These are phyloP conservation scores for Ctenopoma multispine DNA, from an alignment of 2,797 vertebrate genomes.

Conservation along the genomic window DNA sequence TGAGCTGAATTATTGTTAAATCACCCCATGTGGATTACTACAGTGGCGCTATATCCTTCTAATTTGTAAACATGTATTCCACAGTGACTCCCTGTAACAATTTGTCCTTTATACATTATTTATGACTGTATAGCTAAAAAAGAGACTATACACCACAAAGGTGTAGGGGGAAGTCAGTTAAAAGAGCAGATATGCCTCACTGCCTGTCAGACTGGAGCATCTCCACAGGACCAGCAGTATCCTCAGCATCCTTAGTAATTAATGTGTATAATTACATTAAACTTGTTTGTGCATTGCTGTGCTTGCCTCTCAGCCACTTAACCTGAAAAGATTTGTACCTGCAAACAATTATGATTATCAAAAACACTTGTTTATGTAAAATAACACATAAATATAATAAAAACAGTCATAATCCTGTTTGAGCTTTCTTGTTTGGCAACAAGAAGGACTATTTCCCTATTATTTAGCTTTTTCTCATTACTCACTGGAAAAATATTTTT, in stretches of 20 bases:
- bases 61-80: conserved; percentile 62
- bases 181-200: not conserved
- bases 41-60: conserved; percentile 43
- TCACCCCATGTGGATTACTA: conserved; percentile 44
- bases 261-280: not conserved
- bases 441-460: too few relatives aligned
- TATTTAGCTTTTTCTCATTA: too few relatives aligned
- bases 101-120: conserved; percentile 44
- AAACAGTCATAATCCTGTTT: not conserved
- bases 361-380: too few relatives aligned
- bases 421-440: not conserved
- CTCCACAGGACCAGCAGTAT: not conserved
- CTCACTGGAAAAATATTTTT: too few relatives aligned
- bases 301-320: too few relatives aligned
- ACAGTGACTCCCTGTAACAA: conserved; percentile 30
- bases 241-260: not conserved
- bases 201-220: not conserved
- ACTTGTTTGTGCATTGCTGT: not conserved
- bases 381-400: not conserved
- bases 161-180: not conserved
- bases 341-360: too few relatives aligned
- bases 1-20: conserved; percentile 58
- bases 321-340: too few relatives aligned
- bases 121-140: conserved; percentile 4
- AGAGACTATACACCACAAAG: conserved; percentile 13